Base-by-base conservation (phyloP, 2,888 invertebrate species). In the Caenorhabditis sp. region DNA sequence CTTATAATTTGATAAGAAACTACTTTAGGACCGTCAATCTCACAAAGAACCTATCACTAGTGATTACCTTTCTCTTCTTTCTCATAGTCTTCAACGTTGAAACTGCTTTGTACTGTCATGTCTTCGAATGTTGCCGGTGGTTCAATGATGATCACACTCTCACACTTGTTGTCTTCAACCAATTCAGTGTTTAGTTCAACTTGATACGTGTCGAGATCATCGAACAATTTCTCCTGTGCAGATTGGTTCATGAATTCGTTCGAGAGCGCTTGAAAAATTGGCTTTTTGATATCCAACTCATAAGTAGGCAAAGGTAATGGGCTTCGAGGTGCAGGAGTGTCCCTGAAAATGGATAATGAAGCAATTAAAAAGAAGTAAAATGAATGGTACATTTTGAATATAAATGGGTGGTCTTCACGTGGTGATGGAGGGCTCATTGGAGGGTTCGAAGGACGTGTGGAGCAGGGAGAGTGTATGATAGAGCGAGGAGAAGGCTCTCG, bases 241-340 rank as follows among this genome's bases (percentile, higher is more conserved):
- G 86, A 84, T 58, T 76, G 80, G 22, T 63, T 68, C 44, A 70
- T 56, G 19, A 76, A 77, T 22, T 87, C 87, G 54, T 83, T 84
- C 5, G 88, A 87, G 12, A 89, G 56, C 10, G 88, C 86, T 58
- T 86, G 86, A 54, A 86, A 86, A 19, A 86, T 81, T 51, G 90
- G 90, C 69, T 89, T 79, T 54, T 83, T 83, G 59, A 83, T 83
- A 54, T 83, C 83, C 66, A 83, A 54, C 19, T 83, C 83, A 38
- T 74, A 79, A 10, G 56, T 58, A n/a, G 83, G 79, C 6, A 75
- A 22, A 24, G 80, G 73, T 41, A 73, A 72, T 38, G 69, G 61
- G 24, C 74, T 80, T n/a, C 73, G 61, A 5, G 77, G 76, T 35
- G 66, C 75, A 28, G 69, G 75, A 19, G 75, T 56, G 8, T 80